Conservation (phyloP, 2,113 vertebrate species). For the Xiphophorus hellerii region DNA sequence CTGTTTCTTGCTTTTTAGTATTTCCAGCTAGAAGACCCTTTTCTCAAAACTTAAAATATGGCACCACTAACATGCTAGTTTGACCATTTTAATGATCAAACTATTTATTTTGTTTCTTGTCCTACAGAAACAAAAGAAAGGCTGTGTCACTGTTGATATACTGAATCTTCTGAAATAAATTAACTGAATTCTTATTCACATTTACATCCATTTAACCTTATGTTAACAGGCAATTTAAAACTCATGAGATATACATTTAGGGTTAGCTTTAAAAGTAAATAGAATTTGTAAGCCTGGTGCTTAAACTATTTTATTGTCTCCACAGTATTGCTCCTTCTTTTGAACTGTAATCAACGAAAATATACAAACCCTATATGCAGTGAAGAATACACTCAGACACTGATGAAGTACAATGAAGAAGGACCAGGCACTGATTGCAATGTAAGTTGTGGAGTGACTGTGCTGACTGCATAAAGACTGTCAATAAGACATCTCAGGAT, state of each 20-base stretch:
- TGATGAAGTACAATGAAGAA: conserved; percentile 80
- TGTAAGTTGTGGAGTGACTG: conserved; percentile 46
- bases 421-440: conserved; percentile 61
- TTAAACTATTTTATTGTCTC: not conserved
- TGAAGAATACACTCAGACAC: conserved; percentile 69
- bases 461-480: not conserved
- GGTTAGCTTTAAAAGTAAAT: not conserved
- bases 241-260: too few species aligned
- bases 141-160: too few species aligned
- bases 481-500: not conserved
- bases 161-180: not conserved
- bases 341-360: not conserved
- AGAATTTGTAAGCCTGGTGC: not conserved
- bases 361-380: not conserved
- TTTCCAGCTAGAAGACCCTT: too few species aligned
- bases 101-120: too few species aligned
- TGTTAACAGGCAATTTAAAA: too few species aligned
- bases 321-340: not conserved
- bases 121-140: too few species aligned
- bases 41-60: too few species aligned
- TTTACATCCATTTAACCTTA: not conserved
- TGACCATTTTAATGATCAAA: too few species aligned
- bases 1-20: too few species aligned
- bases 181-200: not conserved
- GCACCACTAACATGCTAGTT: too few species aligned